Evolutionary conservation across 2,888 invertebrate species (phyloP).

Genomic region (Branchellion lobata): DNA sequence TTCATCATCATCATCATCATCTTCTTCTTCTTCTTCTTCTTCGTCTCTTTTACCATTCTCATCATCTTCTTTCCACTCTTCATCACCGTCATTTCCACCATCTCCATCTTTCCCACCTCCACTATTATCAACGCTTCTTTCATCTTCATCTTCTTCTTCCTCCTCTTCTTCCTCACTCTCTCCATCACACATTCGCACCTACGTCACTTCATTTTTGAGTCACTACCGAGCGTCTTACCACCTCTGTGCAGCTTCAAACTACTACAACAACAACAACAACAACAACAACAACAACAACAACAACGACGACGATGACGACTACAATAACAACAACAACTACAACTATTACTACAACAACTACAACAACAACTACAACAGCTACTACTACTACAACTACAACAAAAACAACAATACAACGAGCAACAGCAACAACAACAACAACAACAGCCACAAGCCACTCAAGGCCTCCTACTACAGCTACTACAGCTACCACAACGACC

Average conservation of each 20-base stretch:
- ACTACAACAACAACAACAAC: not conserved
- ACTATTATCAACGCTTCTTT: too few species aligned
- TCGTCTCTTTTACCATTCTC: not conserved
- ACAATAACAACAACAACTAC: not conserved
- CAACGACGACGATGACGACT: not conserved
- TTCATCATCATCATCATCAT: too few species aligned
- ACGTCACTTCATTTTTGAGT: not conserved
- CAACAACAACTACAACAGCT: not conserved
- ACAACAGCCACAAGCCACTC: not conserved
- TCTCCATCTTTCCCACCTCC: too few species aligned
- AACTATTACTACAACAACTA: not conserved
- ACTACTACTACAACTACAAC: not conserved
- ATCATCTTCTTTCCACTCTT: not conserved
- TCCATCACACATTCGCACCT: too few species aligned
- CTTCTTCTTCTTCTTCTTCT: too few species aligned
- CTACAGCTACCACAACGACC: not conserved
- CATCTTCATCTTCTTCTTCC: too few species aligned
- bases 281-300: not conserved
- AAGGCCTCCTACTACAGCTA: not conserved
- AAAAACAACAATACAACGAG: not conserved
- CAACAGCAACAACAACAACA: not conserved
- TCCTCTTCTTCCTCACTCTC: too few species aligned
- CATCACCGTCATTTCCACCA: not conserved
- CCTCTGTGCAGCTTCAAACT: slow-evolving; percentile 3
- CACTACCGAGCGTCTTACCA: not conserved